Conservation (phyloP, 2,113 vertebrate genomes). For the Raja brachyura region DNA sequence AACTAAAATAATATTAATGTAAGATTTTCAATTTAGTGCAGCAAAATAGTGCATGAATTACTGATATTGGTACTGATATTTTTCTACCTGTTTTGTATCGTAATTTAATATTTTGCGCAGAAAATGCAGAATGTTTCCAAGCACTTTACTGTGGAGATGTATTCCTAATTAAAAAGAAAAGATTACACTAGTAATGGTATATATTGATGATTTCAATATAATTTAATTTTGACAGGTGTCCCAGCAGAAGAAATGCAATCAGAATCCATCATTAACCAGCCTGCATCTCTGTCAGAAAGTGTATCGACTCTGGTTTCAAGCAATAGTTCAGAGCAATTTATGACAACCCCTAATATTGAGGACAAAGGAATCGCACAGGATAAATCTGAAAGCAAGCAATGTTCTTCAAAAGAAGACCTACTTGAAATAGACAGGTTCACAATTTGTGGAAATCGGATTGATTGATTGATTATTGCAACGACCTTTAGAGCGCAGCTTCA, state of each 20-base stretch:
- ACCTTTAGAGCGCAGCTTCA: conserved; percentile 45
- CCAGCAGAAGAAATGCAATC: conserved; percentile 58
- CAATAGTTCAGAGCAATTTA: conserved; percentile 82
- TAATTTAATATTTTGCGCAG: conserved; percentile 16
- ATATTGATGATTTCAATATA: neutral
- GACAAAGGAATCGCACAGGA: conserved; percentile 65
- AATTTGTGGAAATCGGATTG: conserved; percentile 90
- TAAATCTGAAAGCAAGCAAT: conserved; percentile 67
- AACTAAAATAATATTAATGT: neutral
- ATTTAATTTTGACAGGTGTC: conserved; percentile 51
- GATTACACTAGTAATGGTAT: neutral
- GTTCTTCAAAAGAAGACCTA: conserved; percentile 79
- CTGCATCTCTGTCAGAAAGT: conserved; percentile 62
- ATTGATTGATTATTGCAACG: conserved; percentile 67
- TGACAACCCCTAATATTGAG: conserved; percentile 80
- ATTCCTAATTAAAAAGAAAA: neutral
- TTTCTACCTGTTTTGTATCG: neutral
- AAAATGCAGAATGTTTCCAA: neutral
- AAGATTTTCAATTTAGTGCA: neutral
- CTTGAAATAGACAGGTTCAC: conserved; percentile 96
- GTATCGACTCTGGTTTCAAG: conserved; percentile 59
- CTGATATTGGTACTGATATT: neutral
- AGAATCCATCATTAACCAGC: conserved; percentile 70
- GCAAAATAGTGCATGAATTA: neutral
- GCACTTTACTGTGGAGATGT: neutral